Percentiles rank a stretch among this genome's conserved stretches.
phyloP scores from a whole-genome alignment of 2,888 invertebrate species.

The Tenthredo mesomela region DNA sequence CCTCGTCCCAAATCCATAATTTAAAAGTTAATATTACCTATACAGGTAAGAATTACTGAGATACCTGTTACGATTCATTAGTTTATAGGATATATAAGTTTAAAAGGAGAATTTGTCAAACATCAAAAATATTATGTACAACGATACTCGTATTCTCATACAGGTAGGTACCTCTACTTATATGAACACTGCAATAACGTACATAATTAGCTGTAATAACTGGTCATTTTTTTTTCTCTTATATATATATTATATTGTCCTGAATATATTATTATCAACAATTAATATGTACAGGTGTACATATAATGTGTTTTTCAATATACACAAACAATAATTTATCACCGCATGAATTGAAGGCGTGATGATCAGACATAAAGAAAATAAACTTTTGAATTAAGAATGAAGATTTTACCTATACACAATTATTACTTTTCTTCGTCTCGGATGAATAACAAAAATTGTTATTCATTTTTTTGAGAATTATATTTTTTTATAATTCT shows the following conservation, averaged over 20 bases:
- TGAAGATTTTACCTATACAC: too few relatives aligned
- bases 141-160: not conserved
- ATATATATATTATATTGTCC: too few relatives aligned
- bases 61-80: not conserved
- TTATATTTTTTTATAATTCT: too few relatives aligned
- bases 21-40: not conserved
- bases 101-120: not conserved
- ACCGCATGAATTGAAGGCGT: too few relatives aligned
- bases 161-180: not conserved
- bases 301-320: not conserved
- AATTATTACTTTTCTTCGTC: too few relatives aligned
- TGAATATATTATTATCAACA: too few relatives aligned
- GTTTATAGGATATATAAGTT: not conserved
- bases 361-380: too few relatives aligned
- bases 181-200: conserved; percentile 20
- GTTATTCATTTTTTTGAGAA: too few relatives aligned
- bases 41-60: not conserved
- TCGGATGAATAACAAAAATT: too few relatives aligned
- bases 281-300: too few relatives aligned
- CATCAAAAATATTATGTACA: not conserved
- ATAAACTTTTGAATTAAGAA: too few relatives aligned
- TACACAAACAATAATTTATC: not conserved
- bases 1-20: conserved; percentile 44
- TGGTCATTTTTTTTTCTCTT: not conserved
- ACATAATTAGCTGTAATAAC: conserved; percentile 14